Evolutionary conservation across 2,113 vertebrate genomes (phyloP), one percentile per base, ranked within the genome.

Genomic region (Prunella himalayana): DNA sequence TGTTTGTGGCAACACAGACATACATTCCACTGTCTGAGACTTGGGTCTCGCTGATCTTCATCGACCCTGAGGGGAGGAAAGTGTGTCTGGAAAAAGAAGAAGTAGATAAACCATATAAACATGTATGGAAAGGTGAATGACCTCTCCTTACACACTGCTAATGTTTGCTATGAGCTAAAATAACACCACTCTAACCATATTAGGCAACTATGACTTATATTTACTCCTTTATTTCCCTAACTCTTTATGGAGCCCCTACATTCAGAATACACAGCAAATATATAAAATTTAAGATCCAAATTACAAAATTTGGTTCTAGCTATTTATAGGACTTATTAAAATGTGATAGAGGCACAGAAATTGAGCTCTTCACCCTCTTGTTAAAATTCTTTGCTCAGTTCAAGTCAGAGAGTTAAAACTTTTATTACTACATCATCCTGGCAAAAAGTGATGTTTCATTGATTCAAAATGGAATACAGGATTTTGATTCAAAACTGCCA

Each of bases 1-100:
- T 99, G 96, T 99, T 99, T 86, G 99, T 98, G 86, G 99, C 99
- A 23, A 99, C 98, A 86, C 99, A 99, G 79, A 98, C 91, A 91
- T 99, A 99, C 81, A 98, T 97, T 80, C 99, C 99, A 79, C 95
- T 98, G 95, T 99, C 99, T 83, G 99, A 98, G 88, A 98, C 86
- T 16, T 98, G 98, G 28, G 98, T 98, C 73, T 99, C 98, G 5
- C 97, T 97, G 96, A 99, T 99, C 97, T 98, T 99, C 98, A 99
- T 98, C 22, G 99, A 99, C 39, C 99, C 99, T 27, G 99, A 99
- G 83, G 99, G 95, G 35, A 99, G 98, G 94, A 99, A 99, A 25
- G 86, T 98, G 96, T 99, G 99, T 92, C 99, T 99, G 95, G 87
- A 97, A 98, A 95, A 94, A 95, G 59, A 97, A 94, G 57, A 41